Evolutionary conservation across 2,797 vertebrate genomes (phyloP).

Genomic region (Myiotriccus ornatus): DNA sequence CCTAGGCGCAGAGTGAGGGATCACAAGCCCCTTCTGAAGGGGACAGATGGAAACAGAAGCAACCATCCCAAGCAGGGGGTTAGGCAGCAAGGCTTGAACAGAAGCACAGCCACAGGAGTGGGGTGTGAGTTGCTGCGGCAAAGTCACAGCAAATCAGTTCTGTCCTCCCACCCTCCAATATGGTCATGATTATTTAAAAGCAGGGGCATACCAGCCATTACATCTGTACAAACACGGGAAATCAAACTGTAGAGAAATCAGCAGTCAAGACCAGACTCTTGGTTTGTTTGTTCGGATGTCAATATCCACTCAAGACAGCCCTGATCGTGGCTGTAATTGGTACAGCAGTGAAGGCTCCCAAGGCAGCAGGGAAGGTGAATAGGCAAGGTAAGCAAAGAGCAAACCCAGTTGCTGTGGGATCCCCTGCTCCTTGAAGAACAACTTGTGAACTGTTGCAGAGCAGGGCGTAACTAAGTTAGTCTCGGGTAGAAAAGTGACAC

Average conservation of each 20-base stretch:
- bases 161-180: background rate
- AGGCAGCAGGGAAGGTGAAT: background rate
- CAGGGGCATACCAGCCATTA: slow-evolving; percentile 1
- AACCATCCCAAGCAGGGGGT: background rate
- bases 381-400: slow-evolving; percentile 1
- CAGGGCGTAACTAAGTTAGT: background rate
- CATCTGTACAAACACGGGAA: slow-evolving; percentile 57
- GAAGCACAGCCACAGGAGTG: background rate
- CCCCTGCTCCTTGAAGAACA: background rate
- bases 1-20: background rate
- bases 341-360: background rate
- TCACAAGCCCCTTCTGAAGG: background rate
- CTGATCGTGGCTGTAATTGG: background rate
- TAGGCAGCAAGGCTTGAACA: background rate
- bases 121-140: background rate
- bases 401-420: background rate
- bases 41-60: background rate
- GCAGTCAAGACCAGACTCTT: slow-evolving; percentile 49
- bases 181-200: background rate
- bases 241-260: slow-evolving; percentile 17
- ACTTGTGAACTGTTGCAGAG: background rate
- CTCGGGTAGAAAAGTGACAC: background rate
- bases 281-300: slow-evolving; percentile 26
- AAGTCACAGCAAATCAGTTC: background rate
- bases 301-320: background rate